phyloP scores from a whole-genome alignment of 2,797 vertebrate species.

The Salarias fasciatus region DNA sequence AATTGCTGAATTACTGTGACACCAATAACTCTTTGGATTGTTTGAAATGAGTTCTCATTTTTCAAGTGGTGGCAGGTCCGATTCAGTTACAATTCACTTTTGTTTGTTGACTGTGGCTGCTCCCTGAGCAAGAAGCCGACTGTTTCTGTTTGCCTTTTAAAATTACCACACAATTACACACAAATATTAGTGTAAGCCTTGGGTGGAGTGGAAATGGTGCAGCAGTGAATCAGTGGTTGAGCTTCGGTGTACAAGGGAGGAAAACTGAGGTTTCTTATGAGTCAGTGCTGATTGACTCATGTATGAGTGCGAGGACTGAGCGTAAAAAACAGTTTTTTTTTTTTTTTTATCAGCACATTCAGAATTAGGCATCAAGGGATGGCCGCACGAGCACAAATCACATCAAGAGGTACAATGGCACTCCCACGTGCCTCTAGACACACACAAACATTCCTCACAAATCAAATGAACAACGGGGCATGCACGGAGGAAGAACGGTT shows the following conservation, averaged over 20 bases:
- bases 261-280: constrained; percentile 33
- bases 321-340: too few species aligned
- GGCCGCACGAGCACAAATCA: constrained; percentile 65
- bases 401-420: constrained; percentile 55
- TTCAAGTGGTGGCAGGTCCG: too few species aligned
- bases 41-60: too few species aligned
- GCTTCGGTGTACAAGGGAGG: constrained; percentile 5
- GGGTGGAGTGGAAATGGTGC: constrained; percentile 16
- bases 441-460: constrained; percentile 60
- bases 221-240: constrained; percentile 10
- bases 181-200: constrained; percentile 6
- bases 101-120: too few species aligned
- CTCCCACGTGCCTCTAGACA: constrained; percentile 50
- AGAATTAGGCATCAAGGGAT: constrained; percentile 60
- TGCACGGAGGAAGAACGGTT: constrained; percentile 49
- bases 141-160: constrained; percentile 6
- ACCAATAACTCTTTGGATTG: too few species aligned
- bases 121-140: not conserved
- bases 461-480: constrained; percentile 64
- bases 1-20: too few species aligned
- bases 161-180: constrained; percentile 1
- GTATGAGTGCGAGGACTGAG: constrained; percentile 4
- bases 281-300: constrained; percentile 21
- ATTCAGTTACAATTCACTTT: too few species aligned
- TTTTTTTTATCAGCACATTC: constrained; percentile 56